Evolutionary conservation across 2,888 invertebrate species (phyloP), one percentile per base, ranked within the genome.

Genomic region (Agriopis marginaria): DNA sequence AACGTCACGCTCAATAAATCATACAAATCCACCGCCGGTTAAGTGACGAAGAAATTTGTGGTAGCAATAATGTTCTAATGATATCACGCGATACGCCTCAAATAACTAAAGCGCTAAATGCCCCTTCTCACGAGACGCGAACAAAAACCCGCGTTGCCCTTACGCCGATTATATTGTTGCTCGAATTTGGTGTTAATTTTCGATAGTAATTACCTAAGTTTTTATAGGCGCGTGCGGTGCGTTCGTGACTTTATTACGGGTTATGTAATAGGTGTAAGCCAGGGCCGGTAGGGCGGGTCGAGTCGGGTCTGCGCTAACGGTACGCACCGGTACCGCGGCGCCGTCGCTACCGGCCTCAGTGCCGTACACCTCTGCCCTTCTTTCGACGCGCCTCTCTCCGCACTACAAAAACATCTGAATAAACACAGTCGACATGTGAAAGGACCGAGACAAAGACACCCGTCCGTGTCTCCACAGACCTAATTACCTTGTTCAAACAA

Each of bases 401-500:
- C 63, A 66, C 55, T 7, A 39, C 39, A 23, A 23, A 39, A 39
- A 65, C 64, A 68, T 63, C 66, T 58, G 56, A 61, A 58, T 64
- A 65, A 63, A 61, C 60, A 61, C 61, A 62, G 39, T 64, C 49
- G 44, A 63, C 69, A 66, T 60, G 71, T 63, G 71, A 72, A 77
- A 72, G 54, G 68, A 56, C 47, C 70, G 64, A 67, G 63, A 68
- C 70, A 74, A 69, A 68, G 61, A 61, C 64, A 40, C 61, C 61
- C 68, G 65, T 79, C 79, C 79, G 79, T 78, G 79, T 78, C 82
- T 82, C 79, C 78, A 84, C 85, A 82, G 82, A 77, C 79, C 87
- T 90, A 90, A 91, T 91, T 90, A 89, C 86, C 87, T 85, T 82
- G 86, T 87, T 88, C 89, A 86, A 89, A 91, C 90, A 89, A 89